Evolutionary conservation across 2,888 invertebrate genomes (phyloP).

Genomic region (Drosophila setosimentum): DNA sequence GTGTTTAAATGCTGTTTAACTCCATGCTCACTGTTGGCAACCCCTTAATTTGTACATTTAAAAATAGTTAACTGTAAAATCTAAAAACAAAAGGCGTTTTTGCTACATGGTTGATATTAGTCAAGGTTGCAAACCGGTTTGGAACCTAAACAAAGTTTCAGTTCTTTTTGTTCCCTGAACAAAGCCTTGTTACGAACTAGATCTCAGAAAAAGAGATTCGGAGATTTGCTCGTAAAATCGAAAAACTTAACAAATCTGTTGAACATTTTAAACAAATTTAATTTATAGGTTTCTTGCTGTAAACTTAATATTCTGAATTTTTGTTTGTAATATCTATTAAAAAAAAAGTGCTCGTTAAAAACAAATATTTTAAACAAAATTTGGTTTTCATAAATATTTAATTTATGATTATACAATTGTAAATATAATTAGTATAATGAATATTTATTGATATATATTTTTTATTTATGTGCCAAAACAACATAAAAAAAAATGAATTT

Average conservation of each 20-base stretch:
- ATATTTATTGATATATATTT: not conserved
- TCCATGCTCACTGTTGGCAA: not conserved
- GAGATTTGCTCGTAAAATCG: not conserved
- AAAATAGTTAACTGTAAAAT: not conserved
- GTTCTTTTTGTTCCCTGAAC: not conserved
- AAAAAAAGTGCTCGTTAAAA: too few species aligned
- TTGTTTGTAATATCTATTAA: too few species aligned
- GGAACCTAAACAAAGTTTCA: not conserved
- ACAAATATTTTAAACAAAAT: not conserved
- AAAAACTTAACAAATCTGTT: too few species aligned
- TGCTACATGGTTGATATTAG: not conserved
- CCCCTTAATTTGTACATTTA: not conserved
- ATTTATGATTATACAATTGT: not conserved
- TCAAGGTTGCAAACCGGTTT: not conserved
- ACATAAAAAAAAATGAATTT: too few species aligned
- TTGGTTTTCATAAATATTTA: not conserved
- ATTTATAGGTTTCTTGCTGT: not conserved
- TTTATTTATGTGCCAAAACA: too few species aligned
- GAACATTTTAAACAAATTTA: too few species aligned
- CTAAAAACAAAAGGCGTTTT: not conserved
- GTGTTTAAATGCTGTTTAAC: not conserved
- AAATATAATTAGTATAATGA: not conserved
- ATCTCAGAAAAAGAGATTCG: not conserved
- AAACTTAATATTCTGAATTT: too few species aligned
- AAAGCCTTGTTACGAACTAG: not conserved